Evolutionary conservation across 2,113 vertebrate genomes (phyloP).

Genomic region (Excalfactoria chinensis): DNA sequence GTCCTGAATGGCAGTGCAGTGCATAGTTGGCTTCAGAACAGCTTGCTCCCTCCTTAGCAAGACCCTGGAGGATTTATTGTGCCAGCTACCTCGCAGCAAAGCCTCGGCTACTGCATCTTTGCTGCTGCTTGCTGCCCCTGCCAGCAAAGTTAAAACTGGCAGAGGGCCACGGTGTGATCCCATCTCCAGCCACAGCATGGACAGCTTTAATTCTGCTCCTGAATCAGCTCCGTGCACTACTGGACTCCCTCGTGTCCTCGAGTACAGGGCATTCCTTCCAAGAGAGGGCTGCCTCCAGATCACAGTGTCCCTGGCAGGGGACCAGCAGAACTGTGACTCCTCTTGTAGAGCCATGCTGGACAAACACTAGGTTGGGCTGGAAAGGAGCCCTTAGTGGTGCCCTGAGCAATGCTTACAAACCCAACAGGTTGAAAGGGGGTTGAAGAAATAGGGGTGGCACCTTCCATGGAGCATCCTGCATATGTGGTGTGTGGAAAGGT

Average conservation of each 20-base stretch:
- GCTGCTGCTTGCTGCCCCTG: constrained; percentile 3
- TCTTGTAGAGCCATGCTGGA: not conserved
- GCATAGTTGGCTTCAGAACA: not conserved
- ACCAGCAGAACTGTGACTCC: not conserved
- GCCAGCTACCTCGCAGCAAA: constrained; percentile 46
- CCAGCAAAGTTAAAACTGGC: constrained; percentile 29
- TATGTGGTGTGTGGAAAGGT: not conserved
- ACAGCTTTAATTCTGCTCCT: constrained; percentile 34
- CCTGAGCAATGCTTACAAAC: not conserved
- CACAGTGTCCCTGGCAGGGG: not conserved
- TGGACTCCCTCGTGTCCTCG: not conserved
- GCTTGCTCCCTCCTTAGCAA: constrained; percentile 26
- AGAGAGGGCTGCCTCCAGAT: not conserved
- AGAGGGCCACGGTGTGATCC: not conserved
- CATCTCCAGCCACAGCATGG: constrained; percentile 1
- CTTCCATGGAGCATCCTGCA: not conserved
- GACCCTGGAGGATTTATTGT: constrained; percentile 10
- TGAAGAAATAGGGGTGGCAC: not conserved
- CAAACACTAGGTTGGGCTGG: not conserved
- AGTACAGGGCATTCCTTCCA: constrained; percentile 17
- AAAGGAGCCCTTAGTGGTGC: not conserved
- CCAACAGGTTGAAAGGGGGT: not conserved
- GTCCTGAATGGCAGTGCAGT: not conserved
- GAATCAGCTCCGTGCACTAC: not conserved
- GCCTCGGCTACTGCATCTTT: constrained; percentile 38